phyloP scores from a whole-genome alignment of 2,797 vertebrate genomes.

The Lithobates pipiens region DNA sequence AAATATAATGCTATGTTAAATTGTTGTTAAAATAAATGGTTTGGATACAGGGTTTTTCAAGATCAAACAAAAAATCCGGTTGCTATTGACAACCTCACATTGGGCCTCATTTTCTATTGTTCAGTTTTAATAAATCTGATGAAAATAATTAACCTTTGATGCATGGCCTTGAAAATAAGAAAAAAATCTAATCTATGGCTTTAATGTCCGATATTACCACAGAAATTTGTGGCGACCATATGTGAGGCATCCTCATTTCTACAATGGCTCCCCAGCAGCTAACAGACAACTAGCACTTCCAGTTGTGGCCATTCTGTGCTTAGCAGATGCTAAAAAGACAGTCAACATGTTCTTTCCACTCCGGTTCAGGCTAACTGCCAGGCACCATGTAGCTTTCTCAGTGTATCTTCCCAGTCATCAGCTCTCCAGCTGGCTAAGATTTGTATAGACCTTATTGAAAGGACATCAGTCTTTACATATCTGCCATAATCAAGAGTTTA shows the following conservation, averaged over 20 bases:
- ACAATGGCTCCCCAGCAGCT: not conserved
- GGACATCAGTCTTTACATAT: conserved; percentile 5
- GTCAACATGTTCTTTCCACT: conserved; percentile 19
- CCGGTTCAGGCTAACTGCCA: conserved; percentile 11
- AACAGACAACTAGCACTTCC: not conserved
- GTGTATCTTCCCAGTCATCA: conserved; percentile 20
- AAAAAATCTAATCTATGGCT: not conserved
- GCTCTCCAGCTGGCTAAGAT: conserved; percentile 41
- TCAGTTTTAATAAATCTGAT: no score
- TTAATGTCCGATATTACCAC: not conserved
- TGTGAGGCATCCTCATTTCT: not conserved
- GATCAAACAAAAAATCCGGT: no score
- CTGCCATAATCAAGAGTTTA: not conserved
- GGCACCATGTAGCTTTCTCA: conserved; percentile 25
- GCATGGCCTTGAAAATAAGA: not conserved
- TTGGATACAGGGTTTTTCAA: no score
- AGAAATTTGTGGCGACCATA: not conserved
- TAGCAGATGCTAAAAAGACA: conserved; percentile 32
- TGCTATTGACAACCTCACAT: no score
- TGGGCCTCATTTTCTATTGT: no score
- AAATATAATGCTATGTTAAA: no score
- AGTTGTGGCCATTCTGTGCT: conserved; percentile 26
- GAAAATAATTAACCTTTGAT: not conserved
- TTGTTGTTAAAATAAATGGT: no score
- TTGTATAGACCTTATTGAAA: conserved; percentile 37